A percentile compares a stretch with the other conserved stretches of the same genome.
Conservation (phyloP, 1,140 invertebrate species). For the Anoplophora glabripennis region DNA sequence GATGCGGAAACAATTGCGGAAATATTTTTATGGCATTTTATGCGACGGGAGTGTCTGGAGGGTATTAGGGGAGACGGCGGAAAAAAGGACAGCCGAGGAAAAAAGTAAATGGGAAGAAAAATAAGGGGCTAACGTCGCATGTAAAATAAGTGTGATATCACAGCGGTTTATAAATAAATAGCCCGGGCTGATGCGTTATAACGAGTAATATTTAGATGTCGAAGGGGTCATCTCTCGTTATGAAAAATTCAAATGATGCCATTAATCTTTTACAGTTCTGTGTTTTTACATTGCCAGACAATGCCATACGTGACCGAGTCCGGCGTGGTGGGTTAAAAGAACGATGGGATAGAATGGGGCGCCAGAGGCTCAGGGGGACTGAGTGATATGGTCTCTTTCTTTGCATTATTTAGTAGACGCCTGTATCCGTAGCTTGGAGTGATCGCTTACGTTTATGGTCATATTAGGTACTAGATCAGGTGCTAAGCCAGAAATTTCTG, state of each 20-base stretch:
- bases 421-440: slow-evolving; percentile 34
- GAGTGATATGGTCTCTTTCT: slow-evolving; percentile 40
- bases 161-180: slow-evolving; percentile 22
- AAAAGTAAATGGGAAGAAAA: no score
- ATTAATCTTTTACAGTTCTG: slow-evolving; percentile 41
- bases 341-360: slow-evolving; percentile 6
- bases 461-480: slow-evolving; percentile 11
- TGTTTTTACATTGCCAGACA: slow-evolving; percentile 39
- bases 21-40: no score
- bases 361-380: slow-evolving; percentile 26
- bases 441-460: slow-evolving; percentile 31
- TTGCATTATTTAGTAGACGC: slow-evolving; percentile 43
- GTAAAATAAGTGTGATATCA: slow-evolving; percentile 15
- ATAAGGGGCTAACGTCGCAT: neutral
- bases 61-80: no score
- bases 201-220: slow-evolving; percentile 39
- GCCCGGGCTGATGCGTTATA: slow-evolving; percentile 20
- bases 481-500: slow-evolving; percentile 1
- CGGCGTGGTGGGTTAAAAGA: slow-evolving; percentile 13
- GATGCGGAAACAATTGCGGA: no score
- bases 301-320: slow-evolving; percentile 37
- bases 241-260: slow-evolving; percentile 42
- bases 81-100: no score
- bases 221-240: slow-evolving; percentile 40
- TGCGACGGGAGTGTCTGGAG: no score